These are phyloP conservation scores for Paedocypris micromegethes DNA, from an alignment of 2,797 vertebrate species.

Conservation along the genomic window DNA sequence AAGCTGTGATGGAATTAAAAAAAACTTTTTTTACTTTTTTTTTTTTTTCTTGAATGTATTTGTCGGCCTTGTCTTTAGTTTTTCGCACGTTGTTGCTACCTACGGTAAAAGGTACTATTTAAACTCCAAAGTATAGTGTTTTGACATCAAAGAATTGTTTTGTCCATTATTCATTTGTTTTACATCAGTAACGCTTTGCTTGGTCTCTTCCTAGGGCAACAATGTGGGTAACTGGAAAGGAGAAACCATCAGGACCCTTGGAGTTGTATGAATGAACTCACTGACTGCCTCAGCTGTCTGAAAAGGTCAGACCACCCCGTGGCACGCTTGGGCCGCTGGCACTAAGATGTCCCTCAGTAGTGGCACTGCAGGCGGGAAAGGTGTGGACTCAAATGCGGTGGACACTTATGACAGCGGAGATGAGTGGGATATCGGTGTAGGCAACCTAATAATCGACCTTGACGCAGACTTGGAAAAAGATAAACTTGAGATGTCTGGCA, in stretches of 20 bases:
- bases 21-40: too few species aligned
- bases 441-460: conserved; percentile 99
- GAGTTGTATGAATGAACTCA: conserved; percentile 66
- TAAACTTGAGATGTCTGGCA: conserved; percentile 99
- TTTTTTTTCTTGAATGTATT: too few species aligned
- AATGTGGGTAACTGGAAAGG: conserved; percentile 75
- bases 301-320: conserved; percentile 73
- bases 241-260: conserved; percentile 70
- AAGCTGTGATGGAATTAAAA: too few species aligned
- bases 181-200: conserved; percentile 4
- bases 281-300: conserved; percentile 65
- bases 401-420: conserved; percentile 99
- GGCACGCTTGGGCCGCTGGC: conserved; percentile 86
- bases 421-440: conserved; percentile 99
- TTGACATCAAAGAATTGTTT: too few species aligned
- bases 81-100: too few species aligned
- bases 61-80: too few species aligned
- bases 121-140: too few species aligned
- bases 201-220: conserved; percentile 36
- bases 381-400: conserved; percentile 99
- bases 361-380: conserved; percentile 99
- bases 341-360: conserved; percentile 99
- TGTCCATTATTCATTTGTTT: background rate
- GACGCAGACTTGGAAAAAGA: conserved; percentile 99
- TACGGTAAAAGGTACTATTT: too few species aligned